These are phyloP conservation scores for Nibea coibor DNA, from an alignment of 2,113 vertebrate genomes.

Conservation along the genomic window DNA sequence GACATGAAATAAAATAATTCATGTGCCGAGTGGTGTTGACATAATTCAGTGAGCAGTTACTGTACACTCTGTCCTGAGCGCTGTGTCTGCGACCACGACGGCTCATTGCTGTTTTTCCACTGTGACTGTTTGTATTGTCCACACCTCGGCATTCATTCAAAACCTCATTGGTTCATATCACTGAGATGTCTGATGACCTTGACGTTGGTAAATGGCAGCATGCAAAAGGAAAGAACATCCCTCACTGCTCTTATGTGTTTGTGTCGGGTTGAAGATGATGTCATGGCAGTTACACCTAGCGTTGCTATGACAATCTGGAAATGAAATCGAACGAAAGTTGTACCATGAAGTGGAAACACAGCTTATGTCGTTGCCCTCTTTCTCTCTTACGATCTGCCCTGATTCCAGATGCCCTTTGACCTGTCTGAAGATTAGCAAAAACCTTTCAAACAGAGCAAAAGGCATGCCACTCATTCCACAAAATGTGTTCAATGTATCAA, in stretches of 20 bases:
- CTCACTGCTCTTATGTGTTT: no score
- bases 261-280: no score
- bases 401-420: constrained; percentile 57
- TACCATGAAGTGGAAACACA: no score
- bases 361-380: neutral
- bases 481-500: neutral
- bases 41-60: constrained; percentile 33
- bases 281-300: no score
- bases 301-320: no score
- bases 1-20: constrained; percentile 17
- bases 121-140: neutral
- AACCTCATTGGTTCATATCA: neutral
- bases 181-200: no score
- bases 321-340: no score
- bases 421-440: constrained; percentile 13
- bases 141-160: constrained; percentile 1
- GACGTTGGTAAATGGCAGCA: no score
- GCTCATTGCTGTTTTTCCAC: neutral
- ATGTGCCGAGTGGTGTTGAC: constrained; percentile 37
- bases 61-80: constrained; percentile 10
- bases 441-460: neutral
- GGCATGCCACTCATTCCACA: constrained; percentile 39
- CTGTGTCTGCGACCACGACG: neutral
- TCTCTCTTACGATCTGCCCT: constrained; percentile 20
- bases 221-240: no score